A percentile compares a stretch with the other conserved stretches of the same genome.
Evolutionary conservation across 1,140 invertebrate genomes (phyloP).

Genomic region (Euwallacea fornicatus): DNA sequence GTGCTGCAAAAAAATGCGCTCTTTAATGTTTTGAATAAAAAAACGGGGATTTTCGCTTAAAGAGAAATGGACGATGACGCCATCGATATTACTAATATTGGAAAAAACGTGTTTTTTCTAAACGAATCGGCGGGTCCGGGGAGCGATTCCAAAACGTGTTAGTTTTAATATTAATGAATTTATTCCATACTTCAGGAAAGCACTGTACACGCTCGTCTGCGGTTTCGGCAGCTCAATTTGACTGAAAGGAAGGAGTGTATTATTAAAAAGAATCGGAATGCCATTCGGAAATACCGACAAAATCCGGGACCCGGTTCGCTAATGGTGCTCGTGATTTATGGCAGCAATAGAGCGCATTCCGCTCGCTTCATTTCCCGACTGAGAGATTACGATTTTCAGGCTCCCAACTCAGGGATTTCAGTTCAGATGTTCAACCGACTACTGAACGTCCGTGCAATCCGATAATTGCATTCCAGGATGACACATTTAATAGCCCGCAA

Average conservation of each 20-base stretch:
- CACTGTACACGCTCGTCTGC: background rate
- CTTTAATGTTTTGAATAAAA: too few species aligned
- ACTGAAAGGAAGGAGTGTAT: conserved; percentile 15
- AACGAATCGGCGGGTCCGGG: too few species aligned
- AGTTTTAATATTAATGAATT: too few species aligned
- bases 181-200: too few species aligned
- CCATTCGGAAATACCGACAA: conserved; percentile 33
- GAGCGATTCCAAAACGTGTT: too few species aligned
- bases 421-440: background rate
- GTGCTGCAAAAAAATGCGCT: too few species aligned
- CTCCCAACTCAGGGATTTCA: conserved; percentile 6
- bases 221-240: conserved; percentile 23
- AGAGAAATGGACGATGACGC: too few species aligned
- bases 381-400: conserved; percentile 27
- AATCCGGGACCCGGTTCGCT: conserved; percentile 19
- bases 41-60: too few species aligned
- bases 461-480: conserved; percentile 17
- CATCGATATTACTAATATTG: too few species aligned
- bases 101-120: too few species aligned
- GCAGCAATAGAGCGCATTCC: conserved; percentile 38
- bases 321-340: conserved; percentile 38
- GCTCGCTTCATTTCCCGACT: conserved; percentile 27
- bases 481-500: conserved; percentile 24
- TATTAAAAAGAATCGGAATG: conserved; percentile 31
- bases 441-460: background rate